Percentiles rank a stretch among this genome's conserved stretches.
Conservation (phyloP, 2,888 invertebrate genomes). For the Aspidiotus destructor region DNA sequence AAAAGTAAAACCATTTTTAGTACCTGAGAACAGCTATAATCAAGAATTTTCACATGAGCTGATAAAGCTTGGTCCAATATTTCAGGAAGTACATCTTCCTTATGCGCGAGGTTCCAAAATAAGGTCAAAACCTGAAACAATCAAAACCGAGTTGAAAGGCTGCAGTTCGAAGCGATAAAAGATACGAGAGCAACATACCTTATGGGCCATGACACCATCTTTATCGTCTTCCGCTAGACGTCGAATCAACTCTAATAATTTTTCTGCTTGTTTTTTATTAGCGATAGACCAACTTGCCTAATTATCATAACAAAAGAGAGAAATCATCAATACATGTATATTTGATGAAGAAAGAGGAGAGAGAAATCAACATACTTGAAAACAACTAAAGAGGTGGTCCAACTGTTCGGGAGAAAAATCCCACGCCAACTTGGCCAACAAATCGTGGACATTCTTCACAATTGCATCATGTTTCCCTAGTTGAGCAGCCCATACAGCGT, state of each 20-base stretch:
- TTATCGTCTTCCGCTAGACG: slow-evolving; percentile 95
- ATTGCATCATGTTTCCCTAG: slow-evolving; percentile 97
- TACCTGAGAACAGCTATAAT: slow-evolving; percentile 90
- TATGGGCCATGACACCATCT: slow-evolving; percentile 97
- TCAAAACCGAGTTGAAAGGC: background rate
- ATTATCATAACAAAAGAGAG: slow-evolving; percentile 36
- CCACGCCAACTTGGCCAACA: slow-evolving; percentile 93
- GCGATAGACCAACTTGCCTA: slow-evolving; percentile 90
- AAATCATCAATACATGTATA: background rate
- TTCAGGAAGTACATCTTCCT: slow-evolving; percentile 90
- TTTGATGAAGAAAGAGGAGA: background rate
- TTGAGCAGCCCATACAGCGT: slow-evolving; percentile 94
- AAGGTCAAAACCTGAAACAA: slow-evolving; percentile 64
- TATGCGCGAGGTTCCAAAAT: slow-evolving; percentile 94
- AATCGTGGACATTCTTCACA: slow-evolving; percentile 93
- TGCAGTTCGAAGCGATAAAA: background rate
- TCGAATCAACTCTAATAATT: slow-evolving; percentile 85
- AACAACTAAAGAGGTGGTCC: slow-evolving; percentile 93
- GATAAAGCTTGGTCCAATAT: slow-evolving; percentile 93
- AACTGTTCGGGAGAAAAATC: slow-evolving; percentile 95
- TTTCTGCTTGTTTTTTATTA: slow-evolving; percentile 89
- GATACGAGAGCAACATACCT: slow-evolving; percentile 48
- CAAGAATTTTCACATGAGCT: slow-evolving; percentile 92
- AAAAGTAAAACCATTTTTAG: no score
- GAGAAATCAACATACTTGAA: slow-evolving; percentile 52